These are phyloP conservation scores for Sebastes fasciatus DNA, from an alignment of 2,113 vertebrate genomes.

Conservation along the genomic window DNA sequence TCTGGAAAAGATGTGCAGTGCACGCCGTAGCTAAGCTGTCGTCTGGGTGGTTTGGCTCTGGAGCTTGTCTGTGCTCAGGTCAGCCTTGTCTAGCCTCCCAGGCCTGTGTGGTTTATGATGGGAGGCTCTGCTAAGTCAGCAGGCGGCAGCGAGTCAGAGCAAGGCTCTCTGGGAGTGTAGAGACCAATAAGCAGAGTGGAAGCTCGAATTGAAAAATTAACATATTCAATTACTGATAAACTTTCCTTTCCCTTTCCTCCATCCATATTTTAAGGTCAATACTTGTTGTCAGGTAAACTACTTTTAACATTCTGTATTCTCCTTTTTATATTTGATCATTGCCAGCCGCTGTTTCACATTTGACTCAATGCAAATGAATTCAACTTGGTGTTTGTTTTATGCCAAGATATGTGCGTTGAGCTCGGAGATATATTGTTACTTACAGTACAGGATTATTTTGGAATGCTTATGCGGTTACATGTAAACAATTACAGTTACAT, in stretches of 20 bases:
- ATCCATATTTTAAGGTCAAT: not conserved
- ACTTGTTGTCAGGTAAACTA: not conserved
- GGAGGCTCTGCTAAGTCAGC: constrained; percentile 79
- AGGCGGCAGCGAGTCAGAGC: constrained; percentile 71
- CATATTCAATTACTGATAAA: constrained; percentile 1
- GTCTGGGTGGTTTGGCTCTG: constrained; percentile 68
- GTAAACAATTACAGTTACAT: not conserved
- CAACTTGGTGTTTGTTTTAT: constrained; percentile 6
- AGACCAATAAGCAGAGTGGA: constrained; percentile 32
- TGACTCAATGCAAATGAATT: constrained; percentile 3
- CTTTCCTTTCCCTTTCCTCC: not conserved
- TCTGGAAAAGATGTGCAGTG: constrained; percentile 67
- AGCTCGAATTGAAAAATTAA: not conserved
- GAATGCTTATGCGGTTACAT: constrained; percentile 11
- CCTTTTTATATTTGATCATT: not conserved
- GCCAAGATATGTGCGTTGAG: not conserved
- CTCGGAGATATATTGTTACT: not conserved
- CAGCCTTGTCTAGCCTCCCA: constrained; percentile 74
- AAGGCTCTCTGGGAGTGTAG: constrained; percentile 58
- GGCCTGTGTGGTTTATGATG: constrained; percentile 77
- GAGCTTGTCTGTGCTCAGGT: constrained; percentile 70
- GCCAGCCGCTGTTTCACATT: not conserved
- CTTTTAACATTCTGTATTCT: not conserved
- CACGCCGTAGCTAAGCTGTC: constrained; percentile 59
- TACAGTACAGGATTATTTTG: not conserved